These are phyloP conservation scores for Chaenogobius annularis DNA, from an alignment of 2,113 vertebrate genomes.

Conservation along the genomic window DNA sequence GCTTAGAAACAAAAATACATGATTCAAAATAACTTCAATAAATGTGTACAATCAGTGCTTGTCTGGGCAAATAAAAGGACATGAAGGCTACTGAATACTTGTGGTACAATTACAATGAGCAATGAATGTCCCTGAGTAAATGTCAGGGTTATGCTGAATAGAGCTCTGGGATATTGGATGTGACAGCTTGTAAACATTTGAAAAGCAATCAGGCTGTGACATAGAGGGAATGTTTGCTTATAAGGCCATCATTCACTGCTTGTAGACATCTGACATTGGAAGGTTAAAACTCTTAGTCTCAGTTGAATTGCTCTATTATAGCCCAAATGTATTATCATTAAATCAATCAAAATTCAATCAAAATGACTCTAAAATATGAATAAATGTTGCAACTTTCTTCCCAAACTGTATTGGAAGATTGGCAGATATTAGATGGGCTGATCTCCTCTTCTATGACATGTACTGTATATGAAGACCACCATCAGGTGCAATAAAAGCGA, in stretches of 20 bases:
- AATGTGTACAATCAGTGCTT: not conserved
- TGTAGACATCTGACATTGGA: not conserved
- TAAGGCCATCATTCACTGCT: not conserved
- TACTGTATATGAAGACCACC: not conserved
- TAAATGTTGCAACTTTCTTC: too few species aligned
- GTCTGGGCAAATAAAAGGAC: not conserved
- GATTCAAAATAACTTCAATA: conserved; percentile 1
- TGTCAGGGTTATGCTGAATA: not conserved
- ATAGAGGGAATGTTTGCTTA: not conserved
- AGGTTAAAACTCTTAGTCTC: not conserved
- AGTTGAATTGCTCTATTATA: not conserved
- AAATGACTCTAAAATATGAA: not conserved
- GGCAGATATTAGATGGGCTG: not conserved
- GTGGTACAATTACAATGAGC: not conserved
- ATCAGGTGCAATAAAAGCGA: conserved; percentile 11
- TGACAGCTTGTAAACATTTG: conserved; percentile 1
- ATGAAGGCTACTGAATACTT: not conserved
- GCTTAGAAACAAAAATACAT: not conserved
- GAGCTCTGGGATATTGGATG: not conserved
- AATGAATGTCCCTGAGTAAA: not conserved
- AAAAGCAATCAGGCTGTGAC: not conserved
- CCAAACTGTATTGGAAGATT: too few species aligned
- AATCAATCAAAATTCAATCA: not conserved
- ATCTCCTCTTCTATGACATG: conserved; percentile 1
- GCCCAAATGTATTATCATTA: not conserved